Percentiles rank a stretch among this genome's conserved stretches.
phyloP scores from a whole-genome alignment of 1,140 invertebrate genomes.

The Lordiphosa stackelbergi region DNA sequence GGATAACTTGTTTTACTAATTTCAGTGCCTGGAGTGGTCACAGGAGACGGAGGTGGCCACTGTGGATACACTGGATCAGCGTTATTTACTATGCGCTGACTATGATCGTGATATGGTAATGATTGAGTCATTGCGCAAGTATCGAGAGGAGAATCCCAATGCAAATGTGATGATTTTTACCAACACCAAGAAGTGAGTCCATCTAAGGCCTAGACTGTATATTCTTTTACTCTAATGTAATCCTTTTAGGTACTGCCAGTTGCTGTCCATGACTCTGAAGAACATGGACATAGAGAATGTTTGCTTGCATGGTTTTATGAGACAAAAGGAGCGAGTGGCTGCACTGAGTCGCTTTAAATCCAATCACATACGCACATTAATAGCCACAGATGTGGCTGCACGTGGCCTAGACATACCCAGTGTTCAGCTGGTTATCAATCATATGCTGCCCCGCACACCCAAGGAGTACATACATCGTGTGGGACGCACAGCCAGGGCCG shows the following conservation, averaged over 20 bases:
- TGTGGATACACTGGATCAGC: slow-evolving; percentile 91
- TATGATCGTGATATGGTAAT: slow-evolving; percentile 96
- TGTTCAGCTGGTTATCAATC: slow-evolving; percentile 96
- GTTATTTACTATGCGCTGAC: slow-evolving; percentile 91
- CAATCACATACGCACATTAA: slow-evolving; percentile 89
- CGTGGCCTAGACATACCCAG: slow-evolving; percentile 93
- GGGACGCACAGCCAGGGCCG: slow-evolving; percentile 96
- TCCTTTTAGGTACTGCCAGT: slow-evolving; percentile 84
- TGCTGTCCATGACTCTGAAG: slow-evolving; percentile 90
- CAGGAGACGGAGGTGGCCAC: slow-evolving; percentile 85
- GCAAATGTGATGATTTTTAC: slow-evolving; percentile 95
- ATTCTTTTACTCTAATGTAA: no score
- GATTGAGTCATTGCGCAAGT: slow-evolving; percentile 91
- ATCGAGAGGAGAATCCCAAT: slow-evolving; percentile 83
- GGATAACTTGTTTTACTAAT: no score
- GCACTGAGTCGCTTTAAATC: slow-evolving; percentile 92
- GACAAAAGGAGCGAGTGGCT: slow-evolving; percentile 87
- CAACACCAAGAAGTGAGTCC: slow-evolving; percentile 91
- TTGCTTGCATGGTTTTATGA: slow-evolving; percentile 90
- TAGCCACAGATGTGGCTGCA: slow-evolving; percentile 98
- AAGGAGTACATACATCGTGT: slow-evolving; percentile 98
- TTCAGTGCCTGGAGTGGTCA: slow-evolving; percentile 79
- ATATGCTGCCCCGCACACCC: slow-evolving; percentile 91
- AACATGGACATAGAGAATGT: slow-evolving; percentile 92
- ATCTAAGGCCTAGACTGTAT: no score